These are phyloP conservation scores for Linepithema humile DNA, from an alignment of 1,140 invertebrate genomes.

Conservation along the genomic window DNA sequence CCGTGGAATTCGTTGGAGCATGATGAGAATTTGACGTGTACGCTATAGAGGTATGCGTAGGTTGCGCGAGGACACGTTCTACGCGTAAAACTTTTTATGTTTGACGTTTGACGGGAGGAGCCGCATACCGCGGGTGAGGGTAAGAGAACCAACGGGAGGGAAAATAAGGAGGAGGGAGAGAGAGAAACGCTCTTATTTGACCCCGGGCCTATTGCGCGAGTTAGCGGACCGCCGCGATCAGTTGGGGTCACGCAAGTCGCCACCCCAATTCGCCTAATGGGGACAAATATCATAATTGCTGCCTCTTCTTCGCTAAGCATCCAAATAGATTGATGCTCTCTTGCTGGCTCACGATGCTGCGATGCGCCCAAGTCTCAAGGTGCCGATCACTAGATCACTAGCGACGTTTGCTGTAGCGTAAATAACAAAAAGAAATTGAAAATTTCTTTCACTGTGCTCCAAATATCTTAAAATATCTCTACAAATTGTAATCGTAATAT, in stretches of 20 bases:
- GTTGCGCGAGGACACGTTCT: neutral
- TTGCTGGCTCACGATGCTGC: slow-evolving; percentile 44
- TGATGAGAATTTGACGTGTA: slow-evolving; percentile 27
- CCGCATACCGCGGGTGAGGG: neutral
- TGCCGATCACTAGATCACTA: neutral
- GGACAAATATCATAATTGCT: slow-evolving; percentile 82
- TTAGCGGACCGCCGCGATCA: slow-evolving; percentile 79
- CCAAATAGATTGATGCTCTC: slow-evolving; percentile 77
- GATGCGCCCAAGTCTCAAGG: neutral
- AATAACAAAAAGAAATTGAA: neutral
- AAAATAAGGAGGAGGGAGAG: slow-evolving; percentile 40
- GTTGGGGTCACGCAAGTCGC: slow-evolving; percentile 79
- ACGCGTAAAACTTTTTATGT: slow-evolving; percentile 34
- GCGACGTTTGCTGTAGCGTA: neutral
- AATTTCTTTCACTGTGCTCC: neutral
- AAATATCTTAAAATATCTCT: neutral
- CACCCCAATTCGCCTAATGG: slow-evolving; percentile 81
- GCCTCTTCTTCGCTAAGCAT: slow-evolving; percentile 75
- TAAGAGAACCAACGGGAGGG: neutral
- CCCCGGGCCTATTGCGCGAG: slow-evolving; percentile 80
- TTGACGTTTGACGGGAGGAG: slow-evolving; percentile 1
- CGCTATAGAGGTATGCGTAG: neutral
- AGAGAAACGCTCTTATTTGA: slow-evolving; percentile 80
- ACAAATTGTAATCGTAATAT: neutral
- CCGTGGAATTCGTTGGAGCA: neutral